Conservation (phyloP, 2,888 invertebrate genomes). For the Ochlodes sylvanus region DNA sequence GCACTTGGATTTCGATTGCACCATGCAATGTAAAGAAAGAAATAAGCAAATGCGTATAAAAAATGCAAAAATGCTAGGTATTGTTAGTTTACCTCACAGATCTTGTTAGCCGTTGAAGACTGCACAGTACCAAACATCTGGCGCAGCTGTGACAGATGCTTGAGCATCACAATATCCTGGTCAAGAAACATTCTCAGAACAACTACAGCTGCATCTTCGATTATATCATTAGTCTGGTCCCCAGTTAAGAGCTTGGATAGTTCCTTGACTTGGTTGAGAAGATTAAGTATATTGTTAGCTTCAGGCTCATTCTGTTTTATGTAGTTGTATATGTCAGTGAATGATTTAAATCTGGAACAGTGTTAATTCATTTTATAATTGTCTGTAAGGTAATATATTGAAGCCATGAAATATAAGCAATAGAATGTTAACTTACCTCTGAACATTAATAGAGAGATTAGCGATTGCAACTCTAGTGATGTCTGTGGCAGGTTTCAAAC, state of each 20-base stretch:
- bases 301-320: constrained; percentile 68
- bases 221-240: constrained; percentile 84
- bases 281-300: constrained; percentile 62
- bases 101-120: constrained; percentile 80
- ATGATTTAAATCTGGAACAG: constrained; percentile 75
- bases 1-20: too few relatives aligned
- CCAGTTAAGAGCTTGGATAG: constrained; percentile 73
- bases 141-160: constrained; percentile 84
- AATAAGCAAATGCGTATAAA: too few relatives aligned
- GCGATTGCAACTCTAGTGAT: constrained; percentile 37
- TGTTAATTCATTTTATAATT: too few relatives aligned
- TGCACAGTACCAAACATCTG: constrained; percentile 86
- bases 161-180: constrained; percentile 84
- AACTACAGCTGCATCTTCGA: constrained; percentile 87
- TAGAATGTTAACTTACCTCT: constrained; percentile 41
- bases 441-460: constrained; percentile 44
- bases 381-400: constrained; percentile 8
- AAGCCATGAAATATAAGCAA: not conserved
- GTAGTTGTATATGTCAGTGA: constrained; percentile 75
- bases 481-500: constrained; percentile 62
- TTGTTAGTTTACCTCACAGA: constrained; percentile 79
- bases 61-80: not conserved
- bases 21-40: too few relatives aligned
- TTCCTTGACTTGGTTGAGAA: constrained; percentile 61
- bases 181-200: constrained; percentile 86